phyloP scores from a whole-genome alignment of 2,888 invertebrate genomes.

The Stomorhina lunata region DNA sequence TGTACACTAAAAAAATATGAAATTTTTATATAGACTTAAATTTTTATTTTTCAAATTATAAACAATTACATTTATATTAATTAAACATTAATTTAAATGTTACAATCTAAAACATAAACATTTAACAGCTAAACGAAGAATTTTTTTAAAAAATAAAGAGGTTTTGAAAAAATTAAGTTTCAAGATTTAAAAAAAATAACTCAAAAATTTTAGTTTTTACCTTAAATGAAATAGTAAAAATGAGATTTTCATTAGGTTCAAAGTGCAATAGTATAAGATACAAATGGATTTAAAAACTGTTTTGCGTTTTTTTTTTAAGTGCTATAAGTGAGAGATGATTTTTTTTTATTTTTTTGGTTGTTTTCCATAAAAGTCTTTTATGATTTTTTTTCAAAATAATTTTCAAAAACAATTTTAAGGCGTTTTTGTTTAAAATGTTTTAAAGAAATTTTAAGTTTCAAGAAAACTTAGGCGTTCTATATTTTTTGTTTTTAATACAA shows the following conservation, averaged over 20 bases:
- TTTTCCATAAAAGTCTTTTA: too few relatives aligned
- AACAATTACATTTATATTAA: constrained; percentile 60
- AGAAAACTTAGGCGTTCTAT: too few relatives aligned
- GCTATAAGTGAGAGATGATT: constrained; percentile 21
- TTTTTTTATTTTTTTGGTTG: constrained; percentile 3
- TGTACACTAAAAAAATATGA: not conserved
- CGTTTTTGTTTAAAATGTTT: not conserved
- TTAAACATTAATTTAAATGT: constrained; percentile 59
- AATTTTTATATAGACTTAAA: constrained; percentile 59
- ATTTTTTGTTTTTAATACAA: too few relatives aligned
- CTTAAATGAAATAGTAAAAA: not conserved
- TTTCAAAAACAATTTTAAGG: not conserved
- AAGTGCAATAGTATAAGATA: constrained; percentile 33
- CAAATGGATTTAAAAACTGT: constrained; percentile 19
- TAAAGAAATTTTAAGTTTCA: too few relatives aligned
- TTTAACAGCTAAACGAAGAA: constrained; percentile 31
- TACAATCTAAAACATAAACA: constrained; percentile 44
- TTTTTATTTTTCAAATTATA: constrained; percentile 60
- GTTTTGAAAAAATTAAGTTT: too few relatives aligned
- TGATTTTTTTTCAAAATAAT: constrained; percentile 15
- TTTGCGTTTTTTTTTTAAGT: constrained; percentile 34
- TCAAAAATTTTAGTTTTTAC: not conserved
- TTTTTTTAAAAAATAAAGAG: not conserved
- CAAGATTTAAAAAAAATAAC: not conserved
- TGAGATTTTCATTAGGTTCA: not conserved